These are phyloP conservation scores for Melinopterus prodromus DNA, from an alignment of 2,888 invertebrate species.

Conservation along the genomic window DNA sequence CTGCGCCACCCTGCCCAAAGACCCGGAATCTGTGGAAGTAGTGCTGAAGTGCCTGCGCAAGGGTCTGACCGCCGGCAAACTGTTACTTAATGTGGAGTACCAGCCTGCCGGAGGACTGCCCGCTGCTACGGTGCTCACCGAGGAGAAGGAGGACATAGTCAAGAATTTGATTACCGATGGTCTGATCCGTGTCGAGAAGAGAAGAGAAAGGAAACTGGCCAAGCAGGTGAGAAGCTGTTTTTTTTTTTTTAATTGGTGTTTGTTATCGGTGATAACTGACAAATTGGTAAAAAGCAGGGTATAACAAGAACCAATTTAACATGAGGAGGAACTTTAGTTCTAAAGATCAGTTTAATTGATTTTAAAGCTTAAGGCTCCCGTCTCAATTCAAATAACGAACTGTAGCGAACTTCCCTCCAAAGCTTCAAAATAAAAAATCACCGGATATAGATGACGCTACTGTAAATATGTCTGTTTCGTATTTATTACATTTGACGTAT, in stretches of 20 bases:
- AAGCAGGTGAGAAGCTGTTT: constrained; percentile 68
- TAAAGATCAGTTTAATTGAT: too few relatives aligned
- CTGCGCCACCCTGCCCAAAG: constrained; percentile 83
- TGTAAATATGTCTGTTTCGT: too few relatives aligned
- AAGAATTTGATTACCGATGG: constrained; percentile 88
- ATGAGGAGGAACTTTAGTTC: too few relatives aligned
- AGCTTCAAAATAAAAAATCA: too few relatives aligned
- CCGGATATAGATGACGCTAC: too few relatives aligned
- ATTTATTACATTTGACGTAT: too few relatives aligned
- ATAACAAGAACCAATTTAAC: too few relatives aligned
- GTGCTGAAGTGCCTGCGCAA: constrained; percentile 67
- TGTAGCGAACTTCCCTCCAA: too few relatives aligned
- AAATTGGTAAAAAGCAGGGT: too few relatives aligned
- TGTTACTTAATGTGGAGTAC: constrained; percentile 86
- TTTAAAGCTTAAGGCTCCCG: too few relatives aligned
- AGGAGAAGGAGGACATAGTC: constrained; percentile 73
- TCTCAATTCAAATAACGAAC: too few relatives aligned
- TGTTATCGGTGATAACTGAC: too few relatives aligned
- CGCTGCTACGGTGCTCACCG: constrained; percentile 64
- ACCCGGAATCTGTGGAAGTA: constrained; percentile 84
- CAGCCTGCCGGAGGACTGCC: constrained; percentile 65
- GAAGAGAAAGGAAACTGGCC: constrained; percentile 83
- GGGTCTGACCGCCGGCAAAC: constrained; percentile 66
- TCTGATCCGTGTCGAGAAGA: constrained; percentile 78
- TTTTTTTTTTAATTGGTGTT: not conserved